phyloP scores from a whole-genome alignment of 2,888 invertebrate species.

The Ectemnius cavifrons region DNA sequence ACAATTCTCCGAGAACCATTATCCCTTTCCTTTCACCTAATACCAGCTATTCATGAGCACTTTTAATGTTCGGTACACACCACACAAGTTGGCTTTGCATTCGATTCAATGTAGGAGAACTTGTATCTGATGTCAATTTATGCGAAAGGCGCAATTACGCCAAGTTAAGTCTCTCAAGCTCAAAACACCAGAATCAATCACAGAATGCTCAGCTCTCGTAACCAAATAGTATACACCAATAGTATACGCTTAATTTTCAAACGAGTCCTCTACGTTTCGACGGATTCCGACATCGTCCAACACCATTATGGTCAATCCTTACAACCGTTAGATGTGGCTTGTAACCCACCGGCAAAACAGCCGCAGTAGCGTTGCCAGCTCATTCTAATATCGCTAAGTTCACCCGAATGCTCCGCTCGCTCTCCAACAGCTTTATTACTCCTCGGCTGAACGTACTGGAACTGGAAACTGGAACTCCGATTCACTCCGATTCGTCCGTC shows the following conservation, averaged over 20 bases:
- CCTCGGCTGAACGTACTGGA: too few relatives aligned
- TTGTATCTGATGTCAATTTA: conserved; percentile 16
- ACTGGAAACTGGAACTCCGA: too few relatives aligned
- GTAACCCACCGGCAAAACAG: neutral
- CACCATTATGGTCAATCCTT: too few relatives aligned
- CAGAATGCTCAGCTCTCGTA: too few relatives aligned
- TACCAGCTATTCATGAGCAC: conserved; percentile 38
- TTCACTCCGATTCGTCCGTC: too few relatives aligned
- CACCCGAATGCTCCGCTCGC: neutral
- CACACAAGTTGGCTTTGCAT: conserved; percentile 43
- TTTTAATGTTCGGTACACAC: conserved; percentile 39
- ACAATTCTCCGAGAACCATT: conserved; percentile 61
- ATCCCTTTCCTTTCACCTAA: conserved; percentile 53
- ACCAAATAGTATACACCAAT: too few relatives aligned
- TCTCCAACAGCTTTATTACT: too few relatives aligned
- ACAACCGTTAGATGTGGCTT: neutral
- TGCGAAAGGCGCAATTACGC: too few relatives aligned
- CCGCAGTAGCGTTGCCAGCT: neutral
- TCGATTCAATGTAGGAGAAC: conserved; percentile 7
- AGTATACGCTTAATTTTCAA: neutral
- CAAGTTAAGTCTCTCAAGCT: too few relatives aligned
- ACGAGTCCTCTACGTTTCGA: neutral
- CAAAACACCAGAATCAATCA: too few relatives aligned
- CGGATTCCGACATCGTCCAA: too few relatives aligned
- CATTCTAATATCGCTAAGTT: neutral